phyloP scores from a whole-genome alignment of 1,140 invertebrate genomes.

The Leptonema lineaticorne region DNA sequence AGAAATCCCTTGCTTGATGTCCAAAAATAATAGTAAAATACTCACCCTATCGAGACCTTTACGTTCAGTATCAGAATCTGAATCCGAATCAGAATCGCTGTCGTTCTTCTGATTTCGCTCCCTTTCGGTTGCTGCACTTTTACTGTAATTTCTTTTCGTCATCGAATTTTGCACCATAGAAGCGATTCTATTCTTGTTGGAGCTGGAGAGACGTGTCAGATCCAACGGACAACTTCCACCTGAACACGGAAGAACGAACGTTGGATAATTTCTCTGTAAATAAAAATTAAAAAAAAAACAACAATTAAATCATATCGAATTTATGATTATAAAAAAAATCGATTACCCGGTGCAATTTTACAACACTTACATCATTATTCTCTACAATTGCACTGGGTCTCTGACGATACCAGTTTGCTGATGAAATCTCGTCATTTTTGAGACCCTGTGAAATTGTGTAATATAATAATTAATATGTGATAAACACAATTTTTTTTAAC shows the following conservation, averaged over 20 bases:
- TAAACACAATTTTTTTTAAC: too few relatives aligned
- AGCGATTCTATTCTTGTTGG: slow-evolving; percentile 9
- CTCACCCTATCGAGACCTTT: slow-evolving; percentile 58
- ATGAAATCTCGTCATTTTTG: slow-evolving; percentile 1
- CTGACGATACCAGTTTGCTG: background rate
- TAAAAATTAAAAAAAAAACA: background rate
- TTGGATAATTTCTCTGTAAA: slow-evolving; percentile 28
- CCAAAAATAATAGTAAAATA: slow-evolving; percentile 18
- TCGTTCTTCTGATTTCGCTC: slow-evolving; percentile 50
- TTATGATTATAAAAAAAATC: background rate
- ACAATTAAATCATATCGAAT: background rate
- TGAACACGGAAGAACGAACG: slow-evolving; percentile 12
- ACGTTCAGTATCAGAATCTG: slow-evolving; percentile 61
- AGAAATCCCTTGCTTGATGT: background rate
- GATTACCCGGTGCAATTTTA: background rate
- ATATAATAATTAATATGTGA: too few relatives aligned
- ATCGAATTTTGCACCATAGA: slow-evolving; percentile 36
- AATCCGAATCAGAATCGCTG: slow-evolving; percentile 59
- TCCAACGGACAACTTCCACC: slow-evolving; percentile 36
- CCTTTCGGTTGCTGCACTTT: slow-evolving; percentile 53
- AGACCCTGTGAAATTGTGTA: background rate
- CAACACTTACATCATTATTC: background rate
- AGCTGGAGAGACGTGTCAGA: background rate
- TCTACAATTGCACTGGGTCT: slow-evolving; percentile 4
- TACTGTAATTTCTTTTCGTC: slow-evolving; percentile 52